Conservation (phyloP, 2,797 vertebrate genomes). For the Nannoperca obscura region DNA sequence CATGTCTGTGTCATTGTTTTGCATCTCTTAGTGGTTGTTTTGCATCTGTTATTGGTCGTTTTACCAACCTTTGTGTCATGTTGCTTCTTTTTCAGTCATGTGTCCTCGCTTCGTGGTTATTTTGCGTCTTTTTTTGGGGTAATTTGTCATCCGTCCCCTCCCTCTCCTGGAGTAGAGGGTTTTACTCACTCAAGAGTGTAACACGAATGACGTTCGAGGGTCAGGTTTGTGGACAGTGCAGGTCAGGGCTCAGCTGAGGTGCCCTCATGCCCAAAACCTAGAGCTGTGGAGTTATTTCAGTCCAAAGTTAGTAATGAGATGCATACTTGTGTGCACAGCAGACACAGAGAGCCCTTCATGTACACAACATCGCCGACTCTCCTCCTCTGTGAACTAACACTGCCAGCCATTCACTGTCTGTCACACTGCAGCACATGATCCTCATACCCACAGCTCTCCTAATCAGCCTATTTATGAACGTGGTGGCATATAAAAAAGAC, state of each 20-base stretch:
- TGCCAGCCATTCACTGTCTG: constrained; percentile 78
- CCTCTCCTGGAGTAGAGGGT: not conserved
- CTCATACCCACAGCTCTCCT: constrained; percentile 66
- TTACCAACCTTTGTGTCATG: not conserved
- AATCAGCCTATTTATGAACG: constrained; percentile 75
- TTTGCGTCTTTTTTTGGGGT: not conserved
- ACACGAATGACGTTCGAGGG: constrained; percentile 48
- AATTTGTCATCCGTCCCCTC: not conserved
- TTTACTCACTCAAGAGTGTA: constrained; percentile 16
- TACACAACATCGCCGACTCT: constrained; percentile 66
- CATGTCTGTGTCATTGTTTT: not conserved
- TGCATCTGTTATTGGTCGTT: too few species aligned
- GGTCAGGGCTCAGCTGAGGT: constrained; percentile 72
- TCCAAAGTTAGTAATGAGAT: constrained; percentile 75
- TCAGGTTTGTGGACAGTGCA: constrained; percentile 47
- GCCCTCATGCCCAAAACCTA: constrained; percentile 58
- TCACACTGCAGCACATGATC: constrained; percentile 81
- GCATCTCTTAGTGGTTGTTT: not conserved
- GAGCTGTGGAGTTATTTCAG: constrained; percentile 71
- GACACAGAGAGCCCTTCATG: constrained; percentile 79
- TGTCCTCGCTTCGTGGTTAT: not conserved
- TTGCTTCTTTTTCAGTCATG: not conserved
- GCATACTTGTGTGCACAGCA: constrained; percentile 77
- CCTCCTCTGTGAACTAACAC: constrained; percentile 77
- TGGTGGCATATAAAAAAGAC: constrained; percentile 65